phyloP scores from a whole-genome alignment of 1,140 invertebrate genomes.

The Hesperophylax magnus region DNA sequence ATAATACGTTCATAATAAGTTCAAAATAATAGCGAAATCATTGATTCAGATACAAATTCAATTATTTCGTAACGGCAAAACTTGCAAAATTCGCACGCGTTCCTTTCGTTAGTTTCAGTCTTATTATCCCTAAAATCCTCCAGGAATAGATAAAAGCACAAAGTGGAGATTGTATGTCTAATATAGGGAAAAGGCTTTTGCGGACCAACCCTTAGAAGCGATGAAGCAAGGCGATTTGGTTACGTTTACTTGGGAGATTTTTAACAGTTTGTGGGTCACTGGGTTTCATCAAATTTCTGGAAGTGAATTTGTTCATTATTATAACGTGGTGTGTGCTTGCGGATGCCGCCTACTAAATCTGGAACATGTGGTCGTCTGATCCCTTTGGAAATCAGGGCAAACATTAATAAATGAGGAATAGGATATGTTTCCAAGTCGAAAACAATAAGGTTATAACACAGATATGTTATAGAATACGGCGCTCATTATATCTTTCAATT shows the following conservation, averaged over 20 bases:
- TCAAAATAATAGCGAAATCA: neutral
- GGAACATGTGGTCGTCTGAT: too few species aligned
- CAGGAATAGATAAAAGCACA: conserved; percentile 20
- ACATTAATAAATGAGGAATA: too few species aligned
- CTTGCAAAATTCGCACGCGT: conserved; percentile 1
- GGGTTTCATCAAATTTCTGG: too few species aligned
- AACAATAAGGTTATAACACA: too few species aligned
- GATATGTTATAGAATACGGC: too few species aligned
- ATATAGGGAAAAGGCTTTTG: conserved; percentile 1
- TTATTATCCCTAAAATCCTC: conserved; percentile 25
- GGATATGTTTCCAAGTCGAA: too few species aligned
- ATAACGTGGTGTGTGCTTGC: too few species aligned
- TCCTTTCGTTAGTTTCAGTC: conserved; percentile 12
- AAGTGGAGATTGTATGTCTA: conserved; percentile 1
- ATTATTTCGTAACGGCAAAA: neutral
- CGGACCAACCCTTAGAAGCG: conserved; percentile 9
- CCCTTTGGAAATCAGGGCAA: too few species aligned
- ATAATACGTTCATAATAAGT: conserved; percentile 6
- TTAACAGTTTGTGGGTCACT: neutral
- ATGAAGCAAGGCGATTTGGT: conserved; percentile 17
- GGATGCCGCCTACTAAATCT: too few species aligned
- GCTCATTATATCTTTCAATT: too few species aligned
- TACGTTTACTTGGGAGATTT: conserved; percentile 25
- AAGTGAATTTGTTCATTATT: too few species aligned
- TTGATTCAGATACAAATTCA: neutral